Evolutionary conservation across 1,140 invertebrate species (phyloP), one percentile per base, ranked within the genome.

Genomic region (Pemphigus obesinymphae): DNA sequence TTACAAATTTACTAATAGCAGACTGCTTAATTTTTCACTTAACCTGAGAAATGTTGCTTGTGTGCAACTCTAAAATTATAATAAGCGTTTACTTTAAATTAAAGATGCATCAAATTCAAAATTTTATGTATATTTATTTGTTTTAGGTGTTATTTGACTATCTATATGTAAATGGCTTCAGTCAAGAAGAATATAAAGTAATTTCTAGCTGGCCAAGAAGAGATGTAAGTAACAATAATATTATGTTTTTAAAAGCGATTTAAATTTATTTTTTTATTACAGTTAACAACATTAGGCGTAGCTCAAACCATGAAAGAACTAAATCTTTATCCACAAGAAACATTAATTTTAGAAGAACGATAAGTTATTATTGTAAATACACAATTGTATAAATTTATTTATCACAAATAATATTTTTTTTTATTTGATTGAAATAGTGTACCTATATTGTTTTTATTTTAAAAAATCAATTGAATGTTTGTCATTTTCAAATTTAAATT

Each of bases 311-410:
- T 97, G 82, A 89, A 92, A 87, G 90, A 93, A 85, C 88, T 96
- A 82, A 95, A 96, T 88, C 89, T 97, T 82, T 95, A 90, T 89
- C 93, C 95, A 81, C 95, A 97, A 90, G 96, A 97, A 89, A 97
- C 95, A 82, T 89, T 97, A 83, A 96, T 96, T 88, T 88, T 97
- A 84, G 95, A 97, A 88, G 95, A 96, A 88, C 92, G 93, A 91
- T 95, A 92, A 73, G n/a, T 73, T 3, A 4, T 29, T 45, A 26
- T 31, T 73, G 70, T 73, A 73, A 73, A 34, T 50, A 26, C 70
- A 73, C 29, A 5, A 73, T 31, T 73, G 70, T 73, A 73, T 73
- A 73, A 73, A 73, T 73, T 73, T 34, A 20, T 29, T 58, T 37
- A 68, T 37, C 66, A 70, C 23, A 43, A 43, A 40, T n/a, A 70